Evolutionary conservation across 2,888 invertebrate species (phyloP).

Genomic region (Sericinus montela): DNA sequence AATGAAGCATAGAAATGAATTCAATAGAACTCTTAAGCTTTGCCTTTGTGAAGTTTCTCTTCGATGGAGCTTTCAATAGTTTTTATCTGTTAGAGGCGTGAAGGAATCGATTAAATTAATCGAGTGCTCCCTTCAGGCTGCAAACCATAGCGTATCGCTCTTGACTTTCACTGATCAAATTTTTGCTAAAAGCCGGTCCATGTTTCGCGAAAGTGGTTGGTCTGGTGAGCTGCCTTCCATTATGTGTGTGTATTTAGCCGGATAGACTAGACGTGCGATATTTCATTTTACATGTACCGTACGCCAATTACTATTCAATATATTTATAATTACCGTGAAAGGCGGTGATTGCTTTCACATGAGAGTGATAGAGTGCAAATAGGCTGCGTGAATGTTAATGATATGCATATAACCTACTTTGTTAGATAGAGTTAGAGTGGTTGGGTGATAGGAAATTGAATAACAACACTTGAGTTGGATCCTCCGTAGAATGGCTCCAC

Average conservation of each 20-base stretch:
- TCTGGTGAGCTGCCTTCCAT: slow-evolving; percentile 41
- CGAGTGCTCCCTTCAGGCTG: slow-evolving; percentile 44
- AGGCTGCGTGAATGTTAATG: neutral
- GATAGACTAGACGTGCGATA: slow-evolving; percentile 39
- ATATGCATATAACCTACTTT: no score
- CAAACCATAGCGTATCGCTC: slow-evolving; percentile 37
- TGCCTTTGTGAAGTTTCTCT: slow-evolving; percentile 20
- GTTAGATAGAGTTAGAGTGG: no score
- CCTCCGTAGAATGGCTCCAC: no score
- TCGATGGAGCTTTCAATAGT: slow-evolving; percentile 17
- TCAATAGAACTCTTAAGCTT: slow-evolving; percentile 14
- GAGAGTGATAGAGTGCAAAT: neutral
- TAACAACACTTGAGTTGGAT: no score
- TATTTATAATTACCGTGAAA: slow-evolving; percentile 19
- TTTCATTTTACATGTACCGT: slow-evolving; percentile 33
- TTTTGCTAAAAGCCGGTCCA: slow-evolving; percentile 77
- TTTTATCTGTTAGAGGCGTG: slow-evolving; percentile 26
- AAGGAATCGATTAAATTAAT: slow-evolving; percentile 46
- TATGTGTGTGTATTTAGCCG: slow-evolving; percentile 41
- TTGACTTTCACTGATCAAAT: slow-evolving; percentile 77
- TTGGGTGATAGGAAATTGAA: no score
- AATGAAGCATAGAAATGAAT: slow-evolving; percentile 16
- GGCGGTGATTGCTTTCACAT: slow-evolving; percentile 8
- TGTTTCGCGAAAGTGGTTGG: slow-evolving; percentile 73
- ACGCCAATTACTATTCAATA: slow-evolving; percentile 33